A percentile compares a stretch with the other conserved stretches of the same genome.
Conservation (phyloP, 1,140 invertebrate species). For the Lepidurus packardi region DNA sequence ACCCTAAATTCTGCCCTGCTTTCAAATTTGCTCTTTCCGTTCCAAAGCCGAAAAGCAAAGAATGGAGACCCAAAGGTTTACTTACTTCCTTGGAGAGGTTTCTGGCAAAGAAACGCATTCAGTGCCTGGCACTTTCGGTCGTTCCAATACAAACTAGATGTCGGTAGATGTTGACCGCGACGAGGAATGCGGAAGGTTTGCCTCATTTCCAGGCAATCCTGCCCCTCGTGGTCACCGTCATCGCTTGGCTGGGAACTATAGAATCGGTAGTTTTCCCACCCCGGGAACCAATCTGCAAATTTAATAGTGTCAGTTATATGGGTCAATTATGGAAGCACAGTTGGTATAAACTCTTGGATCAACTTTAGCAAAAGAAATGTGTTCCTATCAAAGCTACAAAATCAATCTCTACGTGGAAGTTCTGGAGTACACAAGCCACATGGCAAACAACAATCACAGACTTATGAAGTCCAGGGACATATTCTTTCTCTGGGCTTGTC, state of each 20-base stretch:
- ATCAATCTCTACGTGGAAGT: not conserved
- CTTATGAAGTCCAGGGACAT: not conserved
- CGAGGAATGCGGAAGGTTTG: conserved; percentile 54
- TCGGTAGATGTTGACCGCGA: conserved; percentile 41
- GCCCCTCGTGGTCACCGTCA: conserved; percentile 61
- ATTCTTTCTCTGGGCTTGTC: not conserved
- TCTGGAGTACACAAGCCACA: not conserved
- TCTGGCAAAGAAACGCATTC: conserved; percentile 67
- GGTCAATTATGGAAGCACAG: conserved; percentile 1
- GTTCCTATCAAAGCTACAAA: not conserved
- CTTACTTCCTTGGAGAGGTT: conserved; percentile 52
- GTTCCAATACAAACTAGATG: conserved; percentile 58
- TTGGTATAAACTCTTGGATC: not conserved
- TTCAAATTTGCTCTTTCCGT: not conserved
- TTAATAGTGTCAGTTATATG: conserved; percentile 23
- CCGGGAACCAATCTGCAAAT: conserved; percentile 69
- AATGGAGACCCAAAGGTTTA: conserved; percentile 30
- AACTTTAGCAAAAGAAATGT: not conserved
- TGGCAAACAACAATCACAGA: not conserved
- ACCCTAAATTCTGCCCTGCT: too few relatives aligned
- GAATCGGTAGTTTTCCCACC: conserved; percentile 57
- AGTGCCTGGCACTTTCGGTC: conserved; percentile 62
- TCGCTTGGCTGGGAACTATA: conserved; percentile 70
- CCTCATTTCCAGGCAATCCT: conserved; percentile 71
- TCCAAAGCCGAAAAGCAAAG: not conserved